Evolutionary conservation across 2,797 vertebrate species (phyloP).

Genomic region (Hydrocynus forskahlii): DNA sequence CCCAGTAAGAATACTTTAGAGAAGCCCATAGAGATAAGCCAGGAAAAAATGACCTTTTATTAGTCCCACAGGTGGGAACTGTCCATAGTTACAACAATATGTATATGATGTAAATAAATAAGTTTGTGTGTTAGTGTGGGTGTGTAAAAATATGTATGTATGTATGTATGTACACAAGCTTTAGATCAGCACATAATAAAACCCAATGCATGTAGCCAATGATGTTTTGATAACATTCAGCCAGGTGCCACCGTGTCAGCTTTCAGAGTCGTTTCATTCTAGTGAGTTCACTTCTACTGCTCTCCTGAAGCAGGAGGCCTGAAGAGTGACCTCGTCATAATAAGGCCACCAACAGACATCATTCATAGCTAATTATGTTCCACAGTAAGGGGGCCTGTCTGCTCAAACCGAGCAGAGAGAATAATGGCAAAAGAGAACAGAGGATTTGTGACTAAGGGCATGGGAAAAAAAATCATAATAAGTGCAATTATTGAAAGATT

Average conservation of each 20-base stretch:
- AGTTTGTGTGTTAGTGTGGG: too few species aligned
- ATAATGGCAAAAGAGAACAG: neutral
- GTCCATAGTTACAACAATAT: too few species aligned
- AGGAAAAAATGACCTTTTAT: too few species aligned
- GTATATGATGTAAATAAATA: too few species aligned
- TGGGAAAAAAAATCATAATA: slow-evolving; percentile 1
- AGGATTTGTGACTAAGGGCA: neutral
- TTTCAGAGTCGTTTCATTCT: slow-evolving; percentile 3
- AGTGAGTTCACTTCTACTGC: neutral
- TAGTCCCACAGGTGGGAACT: too few species aligned
- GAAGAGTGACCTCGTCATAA: slow-evolving; percentile 49
- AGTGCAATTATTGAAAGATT: neutral
- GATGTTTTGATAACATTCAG: neutral
- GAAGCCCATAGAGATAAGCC: neutral
- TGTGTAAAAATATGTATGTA: too few species aligned
- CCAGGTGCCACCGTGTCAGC: neutral
- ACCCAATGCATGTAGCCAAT: neutral
- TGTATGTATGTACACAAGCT: too few species aligned
- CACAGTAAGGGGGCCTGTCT: slow-evolving; percentile 51
- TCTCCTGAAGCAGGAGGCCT: neutral
- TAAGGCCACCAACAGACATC: slow-evolving; percentile 57
- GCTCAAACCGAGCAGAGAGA: slow-evolving; percentile 32
- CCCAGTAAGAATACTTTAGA: too few species aligned
- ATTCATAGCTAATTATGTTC: slow-evolving; percentile 60
- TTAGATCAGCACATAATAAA: neutral